Evolutionary conservation across 1,140 invertebrate genomes (phyloP).

Genomic region (Tetraneura akinire): DNA sequence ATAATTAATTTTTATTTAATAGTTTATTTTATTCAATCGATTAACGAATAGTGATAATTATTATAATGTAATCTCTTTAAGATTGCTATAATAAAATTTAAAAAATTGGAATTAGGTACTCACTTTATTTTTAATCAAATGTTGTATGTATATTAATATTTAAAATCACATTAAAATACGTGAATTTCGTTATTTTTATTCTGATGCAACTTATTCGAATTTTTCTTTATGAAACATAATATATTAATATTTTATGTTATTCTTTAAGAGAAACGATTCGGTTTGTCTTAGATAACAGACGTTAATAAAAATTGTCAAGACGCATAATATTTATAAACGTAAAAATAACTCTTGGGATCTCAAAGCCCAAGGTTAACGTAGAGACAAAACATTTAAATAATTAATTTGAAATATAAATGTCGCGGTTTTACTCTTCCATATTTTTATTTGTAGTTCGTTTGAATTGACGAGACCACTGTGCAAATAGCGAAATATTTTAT

Average conservation of each 20-base stretch:
- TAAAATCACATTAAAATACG: no score
- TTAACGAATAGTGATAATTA: no score
- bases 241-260: neutral
- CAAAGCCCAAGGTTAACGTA: no score
- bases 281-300: neutral
- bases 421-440: neutral
- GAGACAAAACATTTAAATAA: constrained; percentile 15
- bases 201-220: neutral
- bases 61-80: no score
- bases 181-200: no score
- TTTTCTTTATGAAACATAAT: neutral
- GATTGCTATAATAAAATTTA: no score
- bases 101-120: no score
- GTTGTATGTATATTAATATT: no score
- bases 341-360: neutral
- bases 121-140: no score
- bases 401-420: neutral
- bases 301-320: neutral
- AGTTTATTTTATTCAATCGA: no score
- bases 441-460: neutral
- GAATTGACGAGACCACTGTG: neutral
- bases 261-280: neutral
- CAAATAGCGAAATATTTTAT: neutral
- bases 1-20: no score
- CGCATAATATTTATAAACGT: neutral